Conservation (phyloP, 2,888 invertebrate species). For the Taenaris catops region DNA sequence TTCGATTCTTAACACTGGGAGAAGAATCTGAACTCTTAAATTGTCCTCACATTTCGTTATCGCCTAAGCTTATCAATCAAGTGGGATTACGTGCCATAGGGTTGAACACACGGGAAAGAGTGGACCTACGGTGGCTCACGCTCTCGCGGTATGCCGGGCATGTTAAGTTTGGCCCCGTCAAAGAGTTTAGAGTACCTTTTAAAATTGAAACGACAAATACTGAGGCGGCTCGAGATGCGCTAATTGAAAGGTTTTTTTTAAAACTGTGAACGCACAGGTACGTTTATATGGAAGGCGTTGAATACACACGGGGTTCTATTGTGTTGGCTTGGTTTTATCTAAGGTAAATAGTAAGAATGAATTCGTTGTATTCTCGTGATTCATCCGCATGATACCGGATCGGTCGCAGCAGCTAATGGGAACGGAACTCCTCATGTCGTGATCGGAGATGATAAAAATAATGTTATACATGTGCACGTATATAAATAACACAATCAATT, state of each 20-base stretch:
- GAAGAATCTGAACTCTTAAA: conserved; percentile 17
- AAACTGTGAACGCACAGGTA: conserved; percentile 22
- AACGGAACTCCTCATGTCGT: conserved; percentile 7
- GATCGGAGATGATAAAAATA: conserved; percentile 11
- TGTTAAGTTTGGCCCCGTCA: conserved; percentile 60
- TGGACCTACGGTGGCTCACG: conserved; percentile 35
- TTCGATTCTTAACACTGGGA: conserved; percentile 4
- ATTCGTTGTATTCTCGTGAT: conserved; percentile 6
- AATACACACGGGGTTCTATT: conserved; percentile 22
- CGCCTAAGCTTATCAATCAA: conserved; percentile 41
- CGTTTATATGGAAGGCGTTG: conserved; percentile 20
- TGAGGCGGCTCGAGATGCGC: conserved; percentile 39
- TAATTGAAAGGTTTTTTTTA: conserved; percentile 53
- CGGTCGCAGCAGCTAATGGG: conserved; percentile 4
- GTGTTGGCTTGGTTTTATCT: conserved; percentile 10
- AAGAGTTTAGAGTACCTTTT: conserved; percentile 63
- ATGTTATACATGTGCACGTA: conserved; percentile 6
- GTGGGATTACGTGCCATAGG: conserved; percentile 32
- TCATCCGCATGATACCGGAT: conserved; percentile 8
- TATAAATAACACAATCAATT: conserved; percentile 10
- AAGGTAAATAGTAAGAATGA: neutral
- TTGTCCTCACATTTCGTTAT: conserved; percentile 15
- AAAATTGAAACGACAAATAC: conserved; percentile 72
- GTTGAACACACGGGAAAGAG: conserved; percentile 22
- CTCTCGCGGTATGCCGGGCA: conserved; percentile 58